Conservation (phyloP, 2,113 vertebrate genomes). For the Phaethon lepturus region DNA sequence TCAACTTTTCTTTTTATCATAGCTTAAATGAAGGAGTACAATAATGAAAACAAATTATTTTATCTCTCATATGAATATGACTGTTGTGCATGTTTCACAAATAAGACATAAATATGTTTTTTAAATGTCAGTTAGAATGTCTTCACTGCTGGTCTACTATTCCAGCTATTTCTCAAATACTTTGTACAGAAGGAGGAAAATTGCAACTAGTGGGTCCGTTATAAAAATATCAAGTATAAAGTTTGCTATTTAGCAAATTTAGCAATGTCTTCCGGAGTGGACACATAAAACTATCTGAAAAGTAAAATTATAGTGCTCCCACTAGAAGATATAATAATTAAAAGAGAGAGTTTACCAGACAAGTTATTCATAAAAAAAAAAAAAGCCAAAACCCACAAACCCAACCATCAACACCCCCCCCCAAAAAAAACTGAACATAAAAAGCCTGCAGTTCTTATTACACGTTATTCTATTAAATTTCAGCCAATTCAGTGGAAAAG, state of each 20-base stretch:
- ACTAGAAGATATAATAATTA: neutral
- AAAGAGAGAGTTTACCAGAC: neutral
- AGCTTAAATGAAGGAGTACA: neutral
- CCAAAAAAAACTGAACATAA: neutral
- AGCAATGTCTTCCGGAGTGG: neutral
- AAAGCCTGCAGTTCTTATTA: neutral
- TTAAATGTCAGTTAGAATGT: neutral
- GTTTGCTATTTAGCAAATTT: neutral
- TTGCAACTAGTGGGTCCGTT: neutral
- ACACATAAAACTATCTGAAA: neutral
- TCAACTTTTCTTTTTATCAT: neutral
- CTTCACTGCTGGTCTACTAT: neutral
- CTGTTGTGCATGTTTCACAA: neutral
- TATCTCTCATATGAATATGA: neutral
- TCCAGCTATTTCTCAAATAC: neutral
- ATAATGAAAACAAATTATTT: neutral
- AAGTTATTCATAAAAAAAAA: neutral
- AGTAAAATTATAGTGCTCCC: neutral
- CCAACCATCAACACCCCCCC: no score
- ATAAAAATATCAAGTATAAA: neutral
- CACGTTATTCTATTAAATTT: neutral
- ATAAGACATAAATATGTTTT: neutral
- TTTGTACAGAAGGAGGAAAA: neutral
- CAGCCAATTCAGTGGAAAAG: neutral
- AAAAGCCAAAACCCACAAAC: neutral